phyloP scores from a whole-genome alignment of 2,888 invertebrate genomes.

The Cephus pulcher region DNA sequence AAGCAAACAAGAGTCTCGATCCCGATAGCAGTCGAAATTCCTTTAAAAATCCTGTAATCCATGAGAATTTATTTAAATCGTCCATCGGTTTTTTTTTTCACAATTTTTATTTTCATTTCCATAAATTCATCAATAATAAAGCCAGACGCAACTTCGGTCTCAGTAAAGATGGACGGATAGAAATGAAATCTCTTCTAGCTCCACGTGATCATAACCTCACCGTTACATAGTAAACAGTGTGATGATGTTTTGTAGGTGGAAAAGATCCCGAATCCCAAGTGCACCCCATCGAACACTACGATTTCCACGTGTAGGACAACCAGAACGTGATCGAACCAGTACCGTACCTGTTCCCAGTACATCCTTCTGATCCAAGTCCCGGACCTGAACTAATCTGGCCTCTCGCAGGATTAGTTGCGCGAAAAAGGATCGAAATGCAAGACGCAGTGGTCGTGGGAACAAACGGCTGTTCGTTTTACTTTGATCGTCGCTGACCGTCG shows the following conservation, averaged over 20 bases:
- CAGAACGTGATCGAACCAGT: constrained; percentile 1
- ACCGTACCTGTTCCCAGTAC: constrained; percentile 14
- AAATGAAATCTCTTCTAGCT: neutral
- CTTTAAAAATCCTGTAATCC: no score
- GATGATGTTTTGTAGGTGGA: constrained; percentile 5
- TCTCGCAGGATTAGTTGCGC: neutral
- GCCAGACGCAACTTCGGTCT: neutral
- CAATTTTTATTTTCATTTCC: neutral
- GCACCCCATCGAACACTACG: neutral
- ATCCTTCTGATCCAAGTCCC: neutral
- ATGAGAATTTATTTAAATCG: no score
- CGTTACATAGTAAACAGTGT: neutral
- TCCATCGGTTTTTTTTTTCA: no score
- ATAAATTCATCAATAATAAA: neutral
- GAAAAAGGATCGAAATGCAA: neutral
- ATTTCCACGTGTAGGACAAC: constrained; percentile 6
- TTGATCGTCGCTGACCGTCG: neutral
- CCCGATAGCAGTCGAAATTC: no score
- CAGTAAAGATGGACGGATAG: neutral
- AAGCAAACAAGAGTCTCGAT: neutral
- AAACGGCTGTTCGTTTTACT: neutral
- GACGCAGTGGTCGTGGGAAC: neutral
- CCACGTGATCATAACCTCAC: neutral
- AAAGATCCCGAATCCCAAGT: neutral
- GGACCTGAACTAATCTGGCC: neutral